Evolutionary conservation across 2,797 vertebrate genomes (phyloP).

Genomic region (Sebastes kiyomatsui): DNA sequence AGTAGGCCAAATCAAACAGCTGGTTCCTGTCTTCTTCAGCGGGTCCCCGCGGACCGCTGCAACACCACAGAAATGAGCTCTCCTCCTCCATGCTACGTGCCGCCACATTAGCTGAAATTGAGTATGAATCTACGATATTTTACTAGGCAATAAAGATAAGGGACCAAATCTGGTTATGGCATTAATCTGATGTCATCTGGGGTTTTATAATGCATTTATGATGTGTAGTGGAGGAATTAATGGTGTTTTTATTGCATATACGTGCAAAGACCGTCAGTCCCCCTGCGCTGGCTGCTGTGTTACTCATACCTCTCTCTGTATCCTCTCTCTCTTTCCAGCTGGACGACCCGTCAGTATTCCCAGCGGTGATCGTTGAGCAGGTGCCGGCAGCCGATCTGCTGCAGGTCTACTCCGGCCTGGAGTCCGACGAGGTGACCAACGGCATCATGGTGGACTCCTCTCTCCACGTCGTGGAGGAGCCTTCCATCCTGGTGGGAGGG

Average conservation of each 20-base stretch:
- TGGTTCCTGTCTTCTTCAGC: constrained; percentile 67
- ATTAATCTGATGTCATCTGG: constrained; percentile 45
- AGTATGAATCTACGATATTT: constrained; percentile 51
- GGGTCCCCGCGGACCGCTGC: constrained; percentile 55
- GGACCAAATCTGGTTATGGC: constrained; percentile 32
- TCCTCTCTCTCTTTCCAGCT: constrained; percentile 76
- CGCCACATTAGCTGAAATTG: constrained; percentile 59
- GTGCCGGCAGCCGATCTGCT: constrained; percentile 88
- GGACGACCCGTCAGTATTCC: constrained; percentile 91
- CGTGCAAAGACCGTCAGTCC: neutral
- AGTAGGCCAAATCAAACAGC: constrained; percentile 75
- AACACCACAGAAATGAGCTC: constrained; percentile 63
- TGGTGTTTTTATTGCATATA: constrained; percentile 49
- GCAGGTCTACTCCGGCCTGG: constrained; percentile 90
- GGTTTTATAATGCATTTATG: constrained; percentile 46
- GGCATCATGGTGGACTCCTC: constrained; percentile 87
- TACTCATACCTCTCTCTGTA: neutral
- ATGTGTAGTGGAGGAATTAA: constrained; percentile 38
- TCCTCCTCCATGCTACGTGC: constrained; percentile 45
- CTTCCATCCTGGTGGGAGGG: constrained; percentile 83
- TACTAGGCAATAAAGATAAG: constrained; percentile 57
- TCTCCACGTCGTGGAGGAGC: constrained; percentile 85
- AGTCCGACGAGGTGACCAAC: constrained; percentile 86
- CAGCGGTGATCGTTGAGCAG: constrained; percentile 91
- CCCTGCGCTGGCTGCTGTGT: neutral